phyloP scores from a whole-genome alignment of 64 coral and sea anemone species.

The Anthopleura sola region DNA sequence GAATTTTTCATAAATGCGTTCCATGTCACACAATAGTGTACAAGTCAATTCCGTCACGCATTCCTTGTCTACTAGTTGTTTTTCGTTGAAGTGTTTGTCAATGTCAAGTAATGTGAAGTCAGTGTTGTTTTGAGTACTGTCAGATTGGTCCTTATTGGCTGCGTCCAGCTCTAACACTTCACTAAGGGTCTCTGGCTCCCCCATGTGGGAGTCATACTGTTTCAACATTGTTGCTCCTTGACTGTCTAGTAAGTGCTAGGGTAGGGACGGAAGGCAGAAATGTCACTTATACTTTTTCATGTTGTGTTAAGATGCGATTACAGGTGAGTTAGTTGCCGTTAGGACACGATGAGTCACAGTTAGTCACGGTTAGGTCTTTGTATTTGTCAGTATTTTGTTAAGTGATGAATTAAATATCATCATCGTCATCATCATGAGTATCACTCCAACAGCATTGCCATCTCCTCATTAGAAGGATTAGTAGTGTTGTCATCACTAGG shows the following conservation, averaged over 20 bases:
- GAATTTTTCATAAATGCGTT: constrained; percentile 23
- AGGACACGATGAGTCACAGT: not conserved
- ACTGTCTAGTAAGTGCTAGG: constrained; percentile 6
- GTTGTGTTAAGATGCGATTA: not conserved
- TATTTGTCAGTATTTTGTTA: not conserved
- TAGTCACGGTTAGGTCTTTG: not conserved
- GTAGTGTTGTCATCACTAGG: too few relatives aligned
- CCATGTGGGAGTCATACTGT: constrained; percentile 6
- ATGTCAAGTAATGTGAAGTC: not conserved
- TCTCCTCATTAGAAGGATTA: not conserved
- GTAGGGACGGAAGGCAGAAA: constrained; percentile 10
- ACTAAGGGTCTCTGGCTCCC: constrained; percentile 3
- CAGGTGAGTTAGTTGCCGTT: not conserved
- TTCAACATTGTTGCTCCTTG: not conserved
- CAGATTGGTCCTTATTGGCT: not conserved
- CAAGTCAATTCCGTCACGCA: constrained; percentile 23
- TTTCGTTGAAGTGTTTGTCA: not conserved
- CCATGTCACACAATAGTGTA: constrained; percentile 31
- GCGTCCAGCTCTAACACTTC: constrained; percentile 7
- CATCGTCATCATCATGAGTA: not conserved
- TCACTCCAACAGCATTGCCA: not conserved
- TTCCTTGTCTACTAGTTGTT: constrained; percentile 12
- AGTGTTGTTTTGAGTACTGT: not conserved
- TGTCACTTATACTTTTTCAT: not conserved
- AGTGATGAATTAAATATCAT: not conserved